Percentiles rank a stretch among this genome's conserved stretches.
These are phyloP conservation scores for Copidosoma floridanum DNA, from an alignment of 1,140 invertebrate species.

Conservation along the genomic window DNA sequence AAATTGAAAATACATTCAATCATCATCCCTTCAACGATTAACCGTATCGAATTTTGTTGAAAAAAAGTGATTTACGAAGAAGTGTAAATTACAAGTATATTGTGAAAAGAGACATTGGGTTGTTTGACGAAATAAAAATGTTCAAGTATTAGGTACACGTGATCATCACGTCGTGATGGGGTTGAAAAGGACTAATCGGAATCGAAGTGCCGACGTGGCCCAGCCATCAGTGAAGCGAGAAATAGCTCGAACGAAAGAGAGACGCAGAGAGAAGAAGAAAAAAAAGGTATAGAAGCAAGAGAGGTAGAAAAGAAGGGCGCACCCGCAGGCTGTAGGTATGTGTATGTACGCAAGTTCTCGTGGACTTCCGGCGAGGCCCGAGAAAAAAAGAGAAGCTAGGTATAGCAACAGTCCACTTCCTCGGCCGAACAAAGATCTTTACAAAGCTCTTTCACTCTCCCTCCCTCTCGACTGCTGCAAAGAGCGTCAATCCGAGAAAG, in stretches of 20 bases:
- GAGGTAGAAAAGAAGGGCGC: constrained; percentile 34
- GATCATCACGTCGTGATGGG: too few relatives aligned
- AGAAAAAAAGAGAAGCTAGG: constrained; percentile 1
- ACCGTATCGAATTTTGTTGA: too few relatives aligned
- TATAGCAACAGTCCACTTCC: constrained; percentile 42
- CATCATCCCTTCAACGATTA: too few relatives aligned
- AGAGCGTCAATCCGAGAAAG: constrained; percentile 35
- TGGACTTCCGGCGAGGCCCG: constrained; percentile 20
- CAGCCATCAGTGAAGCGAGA: constrained; percentile 51
- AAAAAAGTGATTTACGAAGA: too few relatives aligned
- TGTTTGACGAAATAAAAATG: too few relatives aligned
- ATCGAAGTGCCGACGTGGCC: not conserved
- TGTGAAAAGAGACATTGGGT: too few relatives aligned
- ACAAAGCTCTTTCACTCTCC: constrained; percentile 36
- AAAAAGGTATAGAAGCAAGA: not conserved
- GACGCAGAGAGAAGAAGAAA: too few relatives aligned
- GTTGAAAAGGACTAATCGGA: too few relatives aligned
- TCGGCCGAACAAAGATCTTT: constrained; percentile 54
- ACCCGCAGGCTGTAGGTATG: constrained; percentile 50
- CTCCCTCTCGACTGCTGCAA: constrained; percentile 42
- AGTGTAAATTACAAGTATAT: too few relatives aligned
- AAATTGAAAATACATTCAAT: too few relatives aligned
- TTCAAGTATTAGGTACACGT: too few relatives aligned
- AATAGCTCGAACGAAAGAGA: constrained; percentile 39
- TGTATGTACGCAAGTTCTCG: constrained; percentile 18